A percentile compares a stretch with the other conserved stretches of the same genome.
phyloP scores from a whole-genome alignment of 2,888 invertebrate species.

The Drosophila atripex region DNA sequence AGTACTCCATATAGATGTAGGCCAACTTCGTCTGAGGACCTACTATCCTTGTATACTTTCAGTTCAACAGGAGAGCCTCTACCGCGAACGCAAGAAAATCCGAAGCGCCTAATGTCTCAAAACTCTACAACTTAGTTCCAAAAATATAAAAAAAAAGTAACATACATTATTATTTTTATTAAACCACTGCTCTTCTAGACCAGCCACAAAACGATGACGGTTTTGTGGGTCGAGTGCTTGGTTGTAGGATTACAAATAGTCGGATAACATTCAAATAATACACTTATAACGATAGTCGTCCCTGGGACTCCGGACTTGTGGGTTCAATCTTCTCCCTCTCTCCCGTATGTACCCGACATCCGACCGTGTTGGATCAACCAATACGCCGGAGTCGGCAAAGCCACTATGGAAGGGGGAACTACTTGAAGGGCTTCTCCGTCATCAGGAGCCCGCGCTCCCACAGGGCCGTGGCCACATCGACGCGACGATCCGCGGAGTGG shows the following conservation, averaged over 20 bases:
- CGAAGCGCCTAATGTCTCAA: constrained; percentile 85
- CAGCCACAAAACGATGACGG: not conserved
- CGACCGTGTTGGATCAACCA: not conserved
- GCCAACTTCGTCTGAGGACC: not conserved
- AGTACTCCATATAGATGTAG: constrained; percentile 81
- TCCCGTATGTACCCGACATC: not conserved
- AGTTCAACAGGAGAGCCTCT: constrained; percentile 88
- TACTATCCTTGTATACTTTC: constrained; percentile 81
- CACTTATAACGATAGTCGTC: not conserved
- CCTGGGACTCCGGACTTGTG: not conserved
- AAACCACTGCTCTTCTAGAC: not conserved
- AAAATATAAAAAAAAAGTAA: constrained; percentile 3
- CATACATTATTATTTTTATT: not conserved
- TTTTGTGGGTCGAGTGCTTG: not conserved
- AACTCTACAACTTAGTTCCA: not conserved
- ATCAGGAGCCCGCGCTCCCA: constrained; percentile 94
- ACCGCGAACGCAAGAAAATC: constrained; percentile 90
- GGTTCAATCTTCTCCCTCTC: not conserved
- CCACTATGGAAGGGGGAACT: not conserved
- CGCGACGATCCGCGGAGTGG: constrained; percentile 87
- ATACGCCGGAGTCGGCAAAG: not conserved
- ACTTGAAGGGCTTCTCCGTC: constrained; percentile 84
- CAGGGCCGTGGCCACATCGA: constrained; percentile 88
- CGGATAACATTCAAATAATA: not conserved
- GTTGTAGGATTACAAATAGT: not conserved